Evolutionary conservation across 2,797 vertebrate species (phyloP), one percentile per base, ranked within the genome.

Genomic region (Pipistrellus pipistrellus): DNA sequence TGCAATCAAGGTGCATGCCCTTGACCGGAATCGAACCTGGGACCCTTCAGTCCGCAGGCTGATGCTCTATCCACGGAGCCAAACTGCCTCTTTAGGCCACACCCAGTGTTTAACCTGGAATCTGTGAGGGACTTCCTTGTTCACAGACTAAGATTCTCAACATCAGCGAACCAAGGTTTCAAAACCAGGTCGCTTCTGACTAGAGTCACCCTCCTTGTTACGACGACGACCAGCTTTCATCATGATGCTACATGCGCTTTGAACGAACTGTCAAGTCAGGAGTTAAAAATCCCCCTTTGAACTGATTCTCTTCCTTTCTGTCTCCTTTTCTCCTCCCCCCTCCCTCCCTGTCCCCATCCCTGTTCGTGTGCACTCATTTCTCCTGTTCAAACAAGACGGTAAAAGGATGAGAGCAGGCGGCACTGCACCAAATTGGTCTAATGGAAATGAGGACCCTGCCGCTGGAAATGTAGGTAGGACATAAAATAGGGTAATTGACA

Each of bases 401-500:
- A 78, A 94, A 96, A 94, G 93, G 88, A 92, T 93, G 71, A 89
- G 92, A 78, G 91, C 80, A 83, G 21, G 62, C 27, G 55, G 86
- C 86, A 73, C 75, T 44, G 72, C 64, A 83, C 86, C 86, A 95
- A 96, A 93, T 76, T 86, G 93, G 89, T 64, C 95, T 96, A 94
- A 94, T 95, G 95, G 96, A 89, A 82, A 55, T 8, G 55, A 94
- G 46, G 84, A 55, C 41, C 76, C 85, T n/a, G 88, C 73, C 51
- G 55, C 77, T 62, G 85, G 91, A 89, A 76, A 92, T 35, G 59
- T 3, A 90, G 86, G 90, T 32, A 85, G 92, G 68, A 48, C 86
- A 78, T 83, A 85, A 85, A 96, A 75, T 69, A 82, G 86, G 84
- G n/a, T 94, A 91, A 93, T 86, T 78, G 96, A 96, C 93, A 93